Conservation (phyloP, 1,140 invertebrate genomes). For the Sminthurides bifidus region DNA sequence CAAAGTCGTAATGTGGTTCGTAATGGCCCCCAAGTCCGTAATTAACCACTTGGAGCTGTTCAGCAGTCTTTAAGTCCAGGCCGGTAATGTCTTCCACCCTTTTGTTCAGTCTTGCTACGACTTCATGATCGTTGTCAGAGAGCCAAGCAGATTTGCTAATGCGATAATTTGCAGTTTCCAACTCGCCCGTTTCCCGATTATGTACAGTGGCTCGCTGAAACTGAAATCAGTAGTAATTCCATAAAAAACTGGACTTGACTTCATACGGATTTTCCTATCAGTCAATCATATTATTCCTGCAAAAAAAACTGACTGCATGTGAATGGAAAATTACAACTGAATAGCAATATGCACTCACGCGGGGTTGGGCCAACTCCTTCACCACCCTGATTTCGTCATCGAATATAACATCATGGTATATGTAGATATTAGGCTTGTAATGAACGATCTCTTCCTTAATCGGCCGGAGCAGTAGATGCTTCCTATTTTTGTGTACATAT, state of each 20-base stretch:
- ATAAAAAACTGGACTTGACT: background rate
- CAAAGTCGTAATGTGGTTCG: conserved; percentile 97
- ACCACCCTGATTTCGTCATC: conserved; percentile 82
- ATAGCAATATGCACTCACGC: background rate
- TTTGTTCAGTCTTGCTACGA: conserved; percentile 59
- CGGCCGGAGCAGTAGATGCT: conserved; percentile 68
- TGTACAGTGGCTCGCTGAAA: conserved; percentile 91
- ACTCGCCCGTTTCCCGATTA: conserved; percentile 82
- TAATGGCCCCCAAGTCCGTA: conserved; percentile 98
- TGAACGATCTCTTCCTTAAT: conserved; percentile 84
- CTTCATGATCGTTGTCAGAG: conserved; percentile 62
- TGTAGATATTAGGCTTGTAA: conserved; percentile 68
- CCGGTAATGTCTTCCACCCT: conserved; percentile 69
- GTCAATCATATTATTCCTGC: no score
- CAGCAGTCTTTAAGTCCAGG: conserved; percentile 70
- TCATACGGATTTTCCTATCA: background rate
- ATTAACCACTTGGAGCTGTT: conserved; percentile 93
- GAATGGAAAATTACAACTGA: no score
- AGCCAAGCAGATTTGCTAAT: conserved; percentile 95
- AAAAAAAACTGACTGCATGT: no score
- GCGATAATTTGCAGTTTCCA: conserved; percentile 89
- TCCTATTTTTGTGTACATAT: conserved; percentile 53
- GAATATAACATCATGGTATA: conserved; percentile 80
- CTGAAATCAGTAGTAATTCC: conserved; percentile 38
- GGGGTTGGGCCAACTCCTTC: conserved; percentile 44